Evolutionary conservation across 2,113 vertebrate species (phyloP).

Genomic region (Percopsis transmontana): DNA sequence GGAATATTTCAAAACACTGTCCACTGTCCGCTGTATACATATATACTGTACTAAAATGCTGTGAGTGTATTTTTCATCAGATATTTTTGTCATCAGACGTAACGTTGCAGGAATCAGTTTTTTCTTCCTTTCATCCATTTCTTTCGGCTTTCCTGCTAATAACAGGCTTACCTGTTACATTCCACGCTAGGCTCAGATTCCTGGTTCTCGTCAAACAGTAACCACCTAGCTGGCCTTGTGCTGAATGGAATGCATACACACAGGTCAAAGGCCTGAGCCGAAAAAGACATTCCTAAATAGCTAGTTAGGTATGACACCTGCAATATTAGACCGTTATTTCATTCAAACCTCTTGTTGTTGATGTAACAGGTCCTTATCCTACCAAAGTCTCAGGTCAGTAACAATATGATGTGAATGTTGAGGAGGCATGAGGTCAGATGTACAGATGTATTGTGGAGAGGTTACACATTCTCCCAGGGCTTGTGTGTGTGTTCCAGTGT

Average conservation of each 20-base stretch:
- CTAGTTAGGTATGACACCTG: not conserved
- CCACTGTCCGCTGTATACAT: too few species aligned
- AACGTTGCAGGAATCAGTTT: not conserved
- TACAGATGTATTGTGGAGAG: not conserved
- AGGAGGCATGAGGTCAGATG: slow-evolving; percentile 8
- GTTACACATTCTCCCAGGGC: not conserved
- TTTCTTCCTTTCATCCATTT: not conserved
- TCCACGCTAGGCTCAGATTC: slow-evolving; percentile 6
- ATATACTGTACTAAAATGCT: too few species aligned
- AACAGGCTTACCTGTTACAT: not conserved
- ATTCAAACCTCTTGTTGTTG: not conserved
- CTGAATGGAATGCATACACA: not conserved
- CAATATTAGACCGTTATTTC: not conserved
- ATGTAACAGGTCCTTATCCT: not conserved
- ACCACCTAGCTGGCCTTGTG: not conserved
- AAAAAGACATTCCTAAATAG: not conserved
- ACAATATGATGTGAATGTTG: slow-evolving; percentile 10
- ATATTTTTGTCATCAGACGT: too few species aligned
- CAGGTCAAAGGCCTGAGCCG: not conserved
- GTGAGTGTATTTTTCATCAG: too few species aligned
- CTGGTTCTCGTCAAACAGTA: not conserved
- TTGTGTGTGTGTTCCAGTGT: not conserved
- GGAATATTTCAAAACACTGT: too few species aligned
- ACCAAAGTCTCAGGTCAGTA: not conserved
- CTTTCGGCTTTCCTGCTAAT: not conserved